Conservation (phyloP, 2,797 vertebrate species). For the Sylvia borin region DNA sequence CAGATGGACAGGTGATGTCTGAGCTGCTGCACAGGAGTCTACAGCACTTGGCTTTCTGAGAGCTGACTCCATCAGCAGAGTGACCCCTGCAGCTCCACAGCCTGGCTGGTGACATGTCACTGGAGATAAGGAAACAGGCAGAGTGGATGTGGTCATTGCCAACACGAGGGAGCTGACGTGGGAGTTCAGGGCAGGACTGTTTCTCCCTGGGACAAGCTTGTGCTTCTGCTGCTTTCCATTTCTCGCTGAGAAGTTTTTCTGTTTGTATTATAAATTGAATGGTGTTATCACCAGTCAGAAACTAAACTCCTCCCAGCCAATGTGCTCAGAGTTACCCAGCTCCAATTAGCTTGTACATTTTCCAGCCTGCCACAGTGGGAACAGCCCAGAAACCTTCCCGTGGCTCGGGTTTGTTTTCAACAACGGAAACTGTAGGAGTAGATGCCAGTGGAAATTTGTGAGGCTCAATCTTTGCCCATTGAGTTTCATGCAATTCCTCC, state of each 20-base stretch:
- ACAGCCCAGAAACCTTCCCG: neutral
- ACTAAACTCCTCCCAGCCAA: neutral
- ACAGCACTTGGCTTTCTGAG: neutral
- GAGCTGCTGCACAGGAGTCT: neutral
- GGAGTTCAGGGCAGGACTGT: neutral
- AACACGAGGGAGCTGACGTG: accelerated
- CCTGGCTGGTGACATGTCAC: neutral
- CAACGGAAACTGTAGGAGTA: neutral
- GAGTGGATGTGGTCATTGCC: neutral
- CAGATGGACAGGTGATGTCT: neutral
- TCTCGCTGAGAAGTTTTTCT: neutral
- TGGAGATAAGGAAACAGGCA: neutral
- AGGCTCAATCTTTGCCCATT: neutral
- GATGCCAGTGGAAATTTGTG: conserved; percentile 4
- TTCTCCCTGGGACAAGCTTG: neutral
- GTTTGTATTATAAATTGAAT: neutral
- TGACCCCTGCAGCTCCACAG: neutral
- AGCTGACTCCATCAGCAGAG: neutral
- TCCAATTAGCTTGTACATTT: neutral
- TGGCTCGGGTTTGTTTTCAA: neutral
- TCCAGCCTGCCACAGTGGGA: neutral
- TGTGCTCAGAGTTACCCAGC: neutral
- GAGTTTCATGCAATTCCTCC: neutral
- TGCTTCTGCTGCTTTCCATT: neutral
- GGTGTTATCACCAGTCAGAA: neutral